Conservation (phyloP, 2,113 vertebrate genomes). For the Empidonax alnorum region DNA sequence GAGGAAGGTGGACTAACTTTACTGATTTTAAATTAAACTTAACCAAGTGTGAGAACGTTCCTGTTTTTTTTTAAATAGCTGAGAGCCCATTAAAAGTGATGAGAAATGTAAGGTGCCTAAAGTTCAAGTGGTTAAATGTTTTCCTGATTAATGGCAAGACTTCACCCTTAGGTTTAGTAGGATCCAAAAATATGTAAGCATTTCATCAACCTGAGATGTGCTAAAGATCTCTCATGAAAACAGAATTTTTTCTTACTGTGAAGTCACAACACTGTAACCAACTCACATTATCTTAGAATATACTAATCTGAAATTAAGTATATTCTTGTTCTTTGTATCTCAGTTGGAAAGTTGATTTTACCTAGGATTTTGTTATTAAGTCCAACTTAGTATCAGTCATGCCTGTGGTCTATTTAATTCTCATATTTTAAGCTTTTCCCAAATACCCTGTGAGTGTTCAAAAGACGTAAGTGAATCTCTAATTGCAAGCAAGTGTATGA, state of each 20-base stretch:
- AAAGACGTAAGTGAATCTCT: background rate
- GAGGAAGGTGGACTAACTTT: background rate
- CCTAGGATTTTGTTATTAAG: background rate
- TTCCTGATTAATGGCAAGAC: background rate
- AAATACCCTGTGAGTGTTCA: background rate
- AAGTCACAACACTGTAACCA: background rate
- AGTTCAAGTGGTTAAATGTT: background rate
- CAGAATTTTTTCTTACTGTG: background rate
- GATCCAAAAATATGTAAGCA: background rate
- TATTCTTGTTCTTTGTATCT: background rate
- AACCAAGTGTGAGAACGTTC: background rate
- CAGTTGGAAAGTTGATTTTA: background rate
- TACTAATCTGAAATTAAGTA: background rate
- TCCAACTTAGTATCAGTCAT: background rate
- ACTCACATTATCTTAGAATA: background rate
- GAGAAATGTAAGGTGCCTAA: background rate
- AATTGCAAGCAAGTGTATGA: background rate
- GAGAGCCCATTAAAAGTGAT: background rate
- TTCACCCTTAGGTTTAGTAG: background rate
- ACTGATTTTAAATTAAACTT: background rate
- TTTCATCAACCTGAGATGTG: background rate
- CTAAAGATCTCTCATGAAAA: background rate
- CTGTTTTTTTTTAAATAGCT: background rate
- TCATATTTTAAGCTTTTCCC: background rate
- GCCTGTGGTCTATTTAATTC: background rate